Conservation (phyloP, 1,140 invertebrate genomes). For the Hyles euphorbiae region DNA sequence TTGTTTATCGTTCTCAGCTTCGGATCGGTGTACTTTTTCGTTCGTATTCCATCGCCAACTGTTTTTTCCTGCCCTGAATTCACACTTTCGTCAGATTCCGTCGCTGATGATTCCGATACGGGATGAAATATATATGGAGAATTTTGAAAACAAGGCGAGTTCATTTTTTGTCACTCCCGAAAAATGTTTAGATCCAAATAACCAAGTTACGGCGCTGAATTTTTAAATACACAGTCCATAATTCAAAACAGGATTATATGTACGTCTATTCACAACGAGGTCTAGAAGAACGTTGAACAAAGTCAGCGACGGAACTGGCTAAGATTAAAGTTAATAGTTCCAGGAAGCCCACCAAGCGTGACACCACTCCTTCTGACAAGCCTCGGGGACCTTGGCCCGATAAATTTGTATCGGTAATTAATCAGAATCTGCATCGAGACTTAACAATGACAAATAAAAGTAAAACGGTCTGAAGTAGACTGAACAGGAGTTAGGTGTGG, state of each 20-base stretch:
- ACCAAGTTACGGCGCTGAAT: no score
- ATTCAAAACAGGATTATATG: background rate
- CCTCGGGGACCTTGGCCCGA: constrained; percentile 50
- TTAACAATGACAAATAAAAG: constrained; percentile 15
- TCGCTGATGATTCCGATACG: constrained; percentile 63
- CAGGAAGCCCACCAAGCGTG: constrained; percentile 39
- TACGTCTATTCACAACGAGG: constrained; percentile 33
- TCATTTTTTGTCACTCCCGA: constrained; percentile 34
- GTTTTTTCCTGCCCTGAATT: constrained; percentile 60
- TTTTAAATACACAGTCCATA: background rate
- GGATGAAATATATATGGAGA: constrained; percentile 65
- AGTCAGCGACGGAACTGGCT: constrained; percentile 46
- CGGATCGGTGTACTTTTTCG: constrained; percentile 64
- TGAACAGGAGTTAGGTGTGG: constrained; percentile 3
- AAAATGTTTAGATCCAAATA: no score
- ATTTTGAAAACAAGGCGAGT: constrained; percentile 54
- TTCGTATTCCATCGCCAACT: constrained; percentile 46
- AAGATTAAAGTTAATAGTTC: constrained; percentile 27
- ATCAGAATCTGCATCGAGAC: constrained; percentile 18
- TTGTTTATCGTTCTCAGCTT: constrained; percentile 68
- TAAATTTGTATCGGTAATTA: constrained; percentile 26
- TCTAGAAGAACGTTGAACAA: constrained; percentile 40
- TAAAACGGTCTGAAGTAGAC: constrained; percentile 11
- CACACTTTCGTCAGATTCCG: constrained; percentile 63
- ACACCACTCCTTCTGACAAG: constrained; percentile 48